These are phyloP conservation scores for Aphelenchoides fujianensis DNA, from an alignment of 1,140 invertebrate species.

Conservation along the genomic window DNA sequence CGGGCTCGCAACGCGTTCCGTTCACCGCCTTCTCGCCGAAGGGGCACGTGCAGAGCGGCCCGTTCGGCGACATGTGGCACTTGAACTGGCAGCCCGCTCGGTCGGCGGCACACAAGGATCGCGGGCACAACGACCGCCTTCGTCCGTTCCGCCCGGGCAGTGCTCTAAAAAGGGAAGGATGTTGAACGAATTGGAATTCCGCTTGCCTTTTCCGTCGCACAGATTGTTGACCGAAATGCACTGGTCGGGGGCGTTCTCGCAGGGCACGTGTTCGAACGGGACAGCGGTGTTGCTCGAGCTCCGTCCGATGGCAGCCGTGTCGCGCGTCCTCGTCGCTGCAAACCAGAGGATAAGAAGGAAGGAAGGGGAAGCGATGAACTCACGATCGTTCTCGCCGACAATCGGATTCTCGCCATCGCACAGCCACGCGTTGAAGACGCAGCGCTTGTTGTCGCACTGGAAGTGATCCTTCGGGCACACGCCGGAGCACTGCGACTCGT, in stretches of 20 bases:
- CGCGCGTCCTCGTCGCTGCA: constrained; percentile 68
- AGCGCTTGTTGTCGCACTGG: constrained; percentile 74
- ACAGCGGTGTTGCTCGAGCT: constrained; percentile 34
- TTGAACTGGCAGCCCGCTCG: constrained; percentile 75
- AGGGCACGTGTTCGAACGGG: constrained; percentile 59
- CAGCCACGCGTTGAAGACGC: constrained; percentile 84
- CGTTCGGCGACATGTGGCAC: constrained; percentile 84
- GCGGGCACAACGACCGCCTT: constrained; percentile 76
- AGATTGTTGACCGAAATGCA: constrained; percentile 69
- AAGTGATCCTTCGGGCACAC: constrained; percentile 66
- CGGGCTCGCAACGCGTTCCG: constrained; percentile 62
- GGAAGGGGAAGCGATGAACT: not conserved
- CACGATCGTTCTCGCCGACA: constrained; percentile 73
- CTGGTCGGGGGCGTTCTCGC: constrained; percentile 60
- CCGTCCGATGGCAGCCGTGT: constrained; percentile 72
- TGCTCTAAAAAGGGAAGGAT: constrained; percentile 77
- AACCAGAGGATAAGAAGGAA: too few species aligned
- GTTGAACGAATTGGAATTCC: too few species aligned
- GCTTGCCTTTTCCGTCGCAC: too few species aligned
- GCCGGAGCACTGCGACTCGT: constrained; percentile 71
- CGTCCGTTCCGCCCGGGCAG: constrained; percentile 85
- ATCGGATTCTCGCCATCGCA: constrained; percentile 90
- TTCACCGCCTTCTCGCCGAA: constrained; percentile 67
- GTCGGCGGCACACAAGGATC: constrained; percentile 59
- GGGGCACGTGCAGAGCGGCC: constrained; percentile 83